Evolutionary conservation across 2,888 invertebrate species (phyloP).

Genomic region (Hemistola chrysoprasaria): DNA sequence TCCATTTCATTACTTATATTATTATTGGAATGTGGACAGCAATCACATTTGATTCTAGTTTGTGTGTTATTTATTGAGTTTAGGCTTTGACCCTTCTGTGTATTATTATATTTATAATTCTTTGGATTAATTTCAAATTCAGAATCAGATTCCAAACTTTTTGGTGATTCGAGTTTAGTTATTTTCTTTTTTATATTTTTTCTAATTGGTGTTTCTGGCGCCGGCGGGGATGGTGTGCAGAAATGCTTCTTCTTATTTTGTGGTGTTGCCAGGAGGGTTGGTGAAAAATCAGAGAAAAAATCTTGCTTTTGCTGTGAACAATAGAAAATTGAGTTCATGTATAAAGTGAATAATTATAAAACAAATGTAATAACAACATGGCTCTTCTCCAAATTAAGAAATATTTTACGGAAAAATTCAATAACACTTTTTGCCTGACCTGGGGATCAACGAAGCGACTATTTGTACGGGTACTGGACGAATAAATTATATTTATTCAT

Average conservation of each 20-base stretch:
- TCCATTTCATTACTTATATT: conserved; percentile 43
- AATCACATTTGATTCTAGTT: conserved; percentile 41
- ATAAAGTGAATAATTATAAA: neutral
- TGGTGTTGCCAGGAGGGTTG: conserved; percentile 41
- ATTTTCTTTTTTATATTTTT: conserved; percentile 18
- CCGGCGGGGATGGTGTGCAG: conserved; percentile 38
- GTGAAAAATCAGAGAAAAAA: conserved; percentile 59
- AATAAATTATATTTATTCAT: too few species aligned
- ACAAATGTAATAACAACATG: too few species aligned
- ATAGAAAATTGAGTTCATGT: neutral
- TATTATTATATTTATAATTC: neutral
- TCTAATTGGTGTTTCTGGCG: conserved; percentile 22
- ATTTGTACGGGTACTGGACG: too few species aligned
- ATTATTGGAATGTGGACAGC: conserved; percentile 36
- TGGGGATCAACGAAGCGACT: too few species aligned
- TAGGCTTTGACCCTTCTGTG: neutral
- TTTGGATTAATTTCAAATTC: conserved; percentile 7
- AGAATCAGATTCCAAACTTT: conserved; percentile 8
- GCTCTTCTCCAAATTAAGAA: too few species aligned
- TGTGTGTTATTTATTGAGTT: conserved; percentile 18
- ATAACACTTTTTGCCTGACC: too few species aligned
- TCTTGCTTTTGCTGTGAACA: conserved; percentile 68
- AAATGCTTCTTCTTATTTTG: conserved; percentile 47
- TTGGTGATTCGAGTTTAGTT: conserved; percentile 20
- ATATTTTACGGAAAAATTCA: too few species aligned